A percentile compares a stretch with the other conserved stretches of the same genome.
These are phyloP conservation scores for Hyposoter didymator DNA, from an alignment of 2,888 invertebrate genomes.

Conservation along the genomic window DNA sequence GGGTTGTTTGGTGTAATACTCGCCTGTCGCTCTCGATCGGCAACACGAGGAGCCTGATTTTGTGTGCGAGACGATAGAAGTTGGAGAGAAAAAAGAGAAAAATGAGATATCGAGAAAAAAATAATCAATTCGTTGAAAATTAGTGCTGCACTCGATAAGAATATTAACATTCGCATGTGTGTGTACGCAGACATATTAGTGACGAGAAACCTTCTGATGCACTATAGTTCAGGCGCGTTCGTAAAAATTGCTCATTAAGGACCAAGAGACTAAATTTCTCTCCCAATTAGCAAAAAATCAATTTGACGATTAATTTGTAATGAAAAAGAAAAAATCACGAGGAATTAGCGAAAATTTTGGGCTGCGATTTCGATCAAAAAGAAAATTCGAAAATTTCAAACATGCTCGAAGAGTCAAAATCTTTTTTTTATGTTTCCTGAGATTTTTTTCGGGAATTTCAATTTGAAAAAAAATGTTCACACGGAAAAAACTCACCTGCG, in stretches of 20 bases:
- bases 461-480: neutral
- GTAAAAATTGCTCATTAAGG: neutral
- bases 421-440: neutral
- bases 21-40: slow-evolving; percentile 82
- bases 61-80: slow-evolving; percentile 75
- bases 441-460: neutral
- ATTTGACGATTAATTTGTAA: neutral
- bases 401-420: neutral
- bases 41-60: slow-evolving; percentile 81
- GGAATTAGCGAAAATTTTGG: neutral
- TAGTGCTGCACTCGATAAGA: slow-evolving; percentile 32
- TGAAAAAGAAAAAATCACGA: neutral
- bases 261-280: too few relatives aligned
- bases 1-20: slow-evolving; percentile 78
- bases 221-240: neutral
- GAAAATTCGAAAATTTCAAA: neutral
- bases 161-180: neutral
- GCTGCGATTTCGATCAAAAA: neutral
- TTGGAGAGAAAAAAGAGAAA: slow-evolving; percentile 75
- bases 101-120: slow-evolving; percentile 70
- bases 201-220: neutral
- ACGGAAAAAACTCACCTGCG: slow-evolving; percentile 86
- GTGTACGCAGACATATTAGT: neutral
- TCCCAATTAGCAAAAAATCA: neutral
- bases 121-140: slow-evolving; percentile 74